phyloP scores from a whole-genome alignment of 2,888 invertebrate genomes.

The Dynastes grantii region DNA sequence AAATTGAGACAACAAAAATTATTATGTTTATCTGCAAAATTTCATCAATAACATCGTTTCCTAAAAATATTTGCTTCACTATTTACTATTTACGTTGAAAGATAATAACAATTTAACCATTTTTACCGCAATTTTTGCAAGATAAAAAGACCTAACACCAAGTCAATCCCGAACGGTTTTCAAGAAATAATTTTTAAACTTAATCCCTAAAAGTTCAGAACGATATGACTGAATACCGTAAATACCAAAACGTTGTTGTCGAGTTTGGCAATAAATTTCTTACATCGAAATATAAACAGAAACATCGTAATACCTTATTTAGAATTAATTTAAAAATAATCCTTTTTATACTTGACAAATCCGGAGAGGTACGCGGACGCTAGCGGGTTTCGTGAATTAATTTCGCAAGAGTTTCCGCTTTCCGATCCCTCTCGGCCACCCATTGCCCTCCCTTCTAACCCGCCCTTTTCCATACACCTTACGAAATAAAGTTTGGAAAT shows the following conservation, averaged over 20 bases:
- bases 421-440: neutral
- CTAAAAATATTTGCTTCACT: too few relatives aligned
- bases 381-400: slow-evolving; percentile 10
- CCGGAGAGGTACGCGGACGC: neutral
- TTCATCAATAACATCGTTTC: too few relatives aligned
- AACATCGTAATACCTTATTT: slow-evolving; percentile 39
- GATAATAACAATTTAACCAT: too few relatives aligned
- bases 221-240: too few relatives aligned
- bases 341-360: slow-evolving; percentile 44
- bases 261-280: slow-evolving; percentile 27
- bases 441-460: neutral
- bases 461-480: slow-evolving; percentile 1
- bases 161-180: too few relatives aligned
- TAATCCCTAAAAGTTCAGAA: too few relatives aligned
- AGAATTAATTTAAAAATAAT: slow-evolving; percentile 45
- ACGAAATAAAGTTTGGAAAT: slow-evolving; percentile 47
- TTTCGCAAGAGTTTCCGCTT: slow-evolving; percentile 15
- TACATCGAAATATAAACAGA: neutral
- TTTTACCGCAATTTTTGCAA: too few relatives aligned
- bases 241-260: neutral
- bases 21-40: too few relatives aligned
- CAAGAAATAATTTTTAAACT: too few relatives aligned
- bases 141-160: too few relatives aligned
- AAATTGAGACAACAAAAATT: too few relatives aligned
- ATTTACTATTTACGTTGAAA: too few relatives aligned